Conservation (phyloP, 2,888 invertebrate genomes). For the Arge pagana region DNA sequence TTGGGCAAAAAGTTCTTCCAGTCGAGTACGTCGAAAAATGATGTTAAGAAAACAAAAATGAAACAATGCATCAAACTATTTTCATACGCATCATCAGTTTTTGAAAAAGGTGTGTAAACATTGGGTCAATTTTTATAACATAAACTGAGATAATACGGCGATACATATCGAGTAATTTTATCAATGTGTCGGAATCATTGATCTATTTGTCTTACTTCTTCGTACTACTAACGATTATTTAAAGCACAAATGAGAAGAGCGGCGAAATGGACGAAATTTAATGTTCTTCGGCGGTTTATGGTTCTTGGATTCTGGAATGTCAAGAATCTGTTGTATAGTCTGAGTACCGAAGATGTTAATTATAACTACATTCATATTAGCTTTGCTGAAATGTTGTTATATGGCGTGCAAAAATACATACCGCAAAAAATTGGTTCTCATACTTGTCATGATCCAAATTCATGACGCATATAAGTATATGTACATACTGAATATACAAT, state of each 20-base stretch:
- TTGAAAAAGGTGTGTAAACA: background rate
- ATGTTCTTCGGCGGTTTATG: too few species aligned
- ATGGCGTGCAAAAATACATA: constrained; percentile 1
- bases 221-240: background rate
- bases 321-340: too few species aligned
- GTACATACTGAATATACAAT: constrained; percentile 43
- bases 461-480: constrained; percentile 21
- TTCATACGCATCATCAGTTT: too few species aligned
- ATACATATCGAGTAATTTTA: constrained; percentile 10
- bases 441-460: background rate
- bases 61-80: too few species aligned
- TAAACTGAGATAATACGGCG: constrained; percentile 2
- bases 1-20: constrained; percentile 39
- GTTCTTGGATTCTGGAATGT: too few species aligned
- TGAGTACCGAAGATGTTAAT: too few species aligned
- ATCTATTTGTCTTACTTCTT: background rate
- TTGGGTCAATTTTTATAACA: background rate
- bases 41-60: too few species aligned
- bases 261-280: constrained; percentile 1
- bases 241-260: background rate
- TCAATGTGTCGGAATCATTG: constrained; percentile 3
- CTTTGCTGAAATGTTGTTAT: background rate
- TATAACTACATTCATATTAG: too few species aligned
- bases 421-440: background rate
- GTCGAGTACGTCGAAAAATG: constrained; percentile 3